These are phyloP conservation scores for Leuciscus idus DNA, from an alignment of 2,113 vertebrate species.

Conservation along the genomic window DNA sequence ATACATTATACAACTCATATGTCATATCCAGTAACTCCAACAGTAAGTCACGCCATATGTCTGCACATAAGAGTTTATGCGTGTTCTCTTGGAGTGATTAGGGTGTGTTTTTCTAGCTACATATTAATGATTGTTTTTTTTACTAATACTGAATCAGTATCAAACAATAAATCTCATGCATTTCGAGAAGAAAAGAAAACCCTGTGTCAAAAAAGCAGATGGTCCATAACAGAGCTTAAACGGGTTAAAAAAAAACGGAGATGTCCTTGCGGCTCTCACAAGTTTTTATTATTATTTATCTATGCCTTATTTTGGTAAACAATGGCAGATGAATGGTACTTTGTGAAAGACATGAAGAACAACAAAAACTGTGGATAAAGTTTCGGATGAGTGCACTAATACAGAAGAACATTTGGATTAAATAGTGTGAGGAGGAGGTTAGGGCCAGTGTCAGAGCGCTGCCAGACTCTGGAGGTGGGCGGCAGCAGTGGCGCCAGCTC, in stretches of 20 bases:
- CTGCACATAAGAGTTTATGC: not conserved
- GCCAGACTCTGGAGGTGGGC: conserved; percentile 68
- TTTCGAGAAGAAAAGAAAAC: not conserved
- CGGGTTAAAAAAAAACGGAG: not conserved
- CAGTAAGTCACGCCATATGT: not conserved
- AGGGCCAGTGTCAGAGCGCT: conserved; percentile 53
- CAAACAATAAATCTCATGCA: not conserved
- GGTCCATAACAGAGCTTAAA: not conserved
- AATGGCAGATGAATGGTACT: conserved; percentile 33
- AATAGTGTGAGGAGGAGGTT: conserved; percentile 44
- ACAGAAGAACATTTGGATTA: conserved; percentile 30
- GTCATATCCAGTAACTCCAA: not conserved
- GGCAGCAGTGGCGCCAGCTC: conserved; percentile 63
- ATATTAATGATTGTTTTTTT: not conserved
- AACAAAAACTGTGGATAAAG: not conserved
- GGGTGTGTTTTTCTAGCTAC: not conserved
- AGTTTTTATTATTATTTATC: not conserved
- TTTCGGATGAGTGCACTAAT: conserved; percentile 9
- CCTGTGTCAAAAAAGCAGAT: conserved; percentile 31
- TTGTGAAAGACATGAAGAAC: not conserved
- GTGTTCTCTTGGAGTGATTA: not conserved
- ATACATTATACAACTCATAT: not conserved
- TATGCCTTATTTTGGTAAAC: conserved; percentile 39
- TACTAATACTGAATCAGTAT: not conserved
- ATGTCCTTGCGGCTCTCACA: conserved; percentile 4